These are phyloP conservation scores for Tyrophagus putrescentiae DNA, from an alignment of 1,140 invertebrate genomes.

Conservation along the genomic window DNA sequence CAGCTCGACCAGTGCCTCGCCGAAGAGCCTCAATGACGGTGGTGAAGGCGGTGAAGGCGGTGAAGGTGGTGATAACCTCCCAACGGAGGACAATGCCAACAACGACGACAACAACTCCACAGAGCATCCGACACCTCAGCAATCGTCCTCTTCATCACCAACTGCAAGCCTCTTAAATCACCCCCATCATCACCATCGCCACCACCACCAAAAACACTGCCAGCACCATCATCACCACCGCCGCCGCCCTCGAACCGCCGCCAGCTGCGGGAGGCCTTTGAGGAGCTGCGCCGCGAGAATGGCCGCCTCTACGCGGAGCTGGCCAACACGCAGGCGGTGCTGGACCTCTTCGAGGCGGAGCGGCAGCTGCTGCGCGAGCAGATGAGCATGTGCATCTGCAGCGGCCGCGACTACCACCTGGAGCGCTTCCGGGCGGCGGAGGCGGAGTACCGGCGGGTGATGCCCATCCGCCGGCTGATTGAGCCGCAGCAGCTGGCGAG, in stretches of 20 bases:
- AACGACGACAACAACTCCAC: too few species aligned
- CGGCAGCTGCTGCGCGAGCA: not conserved
- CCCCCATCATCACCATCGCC: constrained; percentile 9
- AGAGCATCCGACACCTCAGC: too few species aligned
- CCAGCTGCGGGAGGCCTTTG: constrained; percentile 3
- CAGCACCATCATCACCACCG: not conserved
- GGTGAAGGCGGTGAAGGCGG: too few species aligned
- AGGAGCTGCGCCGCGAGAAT: constrained; percentile 1
- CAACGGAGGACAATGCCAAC: too few species aligned
- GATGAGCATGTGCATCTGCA: constrained; percentile 6
- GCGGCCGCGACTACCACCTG: not conserved
- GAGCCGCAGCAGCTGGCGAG: too few species aligned
- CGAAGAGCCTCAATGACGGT: too few species aligned
- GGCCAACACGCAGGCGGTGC: not conserved
- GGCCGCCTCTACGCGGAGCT: constrained; percentile 1
- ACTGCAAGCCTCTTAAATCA: too few species aligned
- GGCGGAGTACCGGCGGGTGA: not conserved
- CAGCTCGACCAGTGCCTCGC: too few species aligned
- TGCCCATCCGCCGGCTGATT: constrained; percentile 2
- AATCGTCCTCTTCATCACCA: not conserved
- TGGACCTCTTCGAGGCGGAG: constrained; percentile 6
- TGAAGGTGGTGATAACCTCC: too few species aligned
- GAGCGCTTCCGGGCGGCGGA: not conserved
- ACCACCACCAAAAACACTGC: not conserved
- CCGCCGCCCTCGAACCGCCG: not conserved